A percentile compares a stretch with the other conserved stretches of the same genome.
Evolutionary conservation across 92 coral and sea anemone genomes (phyloP).

Genomic region (Isaurus tuberculatus): DNA sequence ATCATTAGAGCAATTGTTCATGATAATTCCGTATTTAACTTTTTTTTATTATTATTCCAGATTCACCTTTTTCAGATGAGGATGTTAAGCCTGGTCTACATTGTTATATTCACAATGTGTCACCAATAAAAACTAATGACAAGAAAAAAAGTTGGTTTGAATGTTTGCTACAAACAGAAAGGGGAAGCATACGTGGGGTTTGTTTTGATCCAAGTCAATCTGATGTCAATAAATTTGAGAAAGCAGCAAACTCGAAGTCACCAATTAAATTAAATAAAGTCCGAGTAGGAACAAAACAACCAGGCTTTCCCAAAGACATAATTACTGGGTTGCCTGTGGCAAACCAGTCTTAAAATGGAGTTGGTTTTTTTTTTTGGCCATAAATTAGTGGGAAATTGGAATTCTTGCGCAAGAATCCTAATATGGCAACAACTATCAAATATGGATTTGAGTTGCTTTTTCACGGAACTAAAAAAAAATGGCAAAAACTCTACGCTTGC

Average conservation of each 20-base stretch:
- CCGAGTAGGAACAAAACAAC: slow-evolving; percentile 7
- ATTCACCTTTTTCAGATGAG: slow-evolving; percentile 16
- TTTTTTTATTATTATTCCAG: slow-evolving; percentile 7
- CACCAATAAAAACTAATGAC: slow-evolving; percentile 15
- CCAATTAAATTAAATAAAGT: slow-evolving; percentile 48
- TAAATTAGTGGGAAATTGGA: no score
- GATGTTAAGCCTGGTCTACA: slow-evolving; percentile 6
- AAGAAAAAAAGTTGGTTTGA: slow-evolving; percentile 15
- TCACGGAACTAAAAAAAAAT: no score
- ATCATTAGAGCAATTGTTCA: slow-evolving; percentile 3
- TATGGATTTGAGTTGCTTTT: no score
- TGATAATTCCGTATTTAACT: slow-evolving; percentile 5
- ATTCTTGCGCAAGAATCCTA: no score
- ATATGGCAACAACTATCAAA: no score
- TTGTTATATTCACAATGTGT: slow-evolving; percentile 12
- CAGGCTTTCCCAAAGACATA: slow-evolving; percentile 12
- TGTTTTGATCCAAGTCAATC: slow-evolving; percentile 48
- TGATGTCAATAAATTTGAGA: slow-evolving; percentile 48
- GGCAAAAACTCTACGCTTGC: no score
- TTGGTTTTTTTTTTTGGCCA: no score
- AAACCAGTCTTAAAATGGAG: no score
- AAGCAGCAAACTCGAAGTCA: slow-evolving; percentile 46
- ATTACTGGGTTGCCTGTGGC: no score
- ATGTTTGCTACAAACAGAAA: slow-evolving; percentile 7
- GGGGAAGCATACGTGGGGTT: slow-evolving; percentile 25